A percentile compares a stretch with the other conserved stretches of the same genome.
Conservation (phyloP, 92 coral and sea anemone species). For the Hydrozoanthus gracilis region DNA sequence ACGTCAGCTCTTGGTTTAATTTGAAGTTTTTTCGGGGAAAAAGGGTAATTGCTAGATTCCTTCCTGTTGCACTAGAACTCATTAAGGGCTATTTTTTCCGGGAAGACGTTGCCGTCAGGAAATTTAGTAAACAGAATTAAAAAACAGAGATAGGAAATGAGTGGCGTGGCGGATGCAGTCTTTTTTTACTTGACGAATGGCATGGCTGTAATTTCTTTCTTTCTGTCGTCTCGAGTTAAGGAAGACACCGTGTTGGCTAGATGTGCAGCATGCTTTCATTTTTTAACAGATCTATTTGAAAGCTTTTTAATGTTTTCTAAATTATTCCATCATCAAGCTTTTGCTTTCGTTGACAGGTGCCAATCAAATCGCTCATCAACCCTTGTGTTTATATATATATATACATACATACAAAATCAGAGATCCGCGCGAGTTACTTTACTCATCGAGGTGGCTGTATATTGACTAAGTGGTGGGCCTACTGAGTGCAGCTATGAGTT, state of each 20-base stretch:
- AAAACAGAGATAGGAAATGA: not conserved
- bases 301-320: conserved; percentile 30
- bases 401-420: conserved; percentile 37
- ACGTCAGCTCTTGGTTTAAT: not conserved
- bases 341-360: conserved; percentile 34
- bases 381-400: conserved; percentile 26
- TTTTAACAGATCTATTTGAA: conserved; percentile 1
- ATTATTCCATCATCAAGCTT: conserved; percentile 15
- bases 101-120: conserved; percentile 27
- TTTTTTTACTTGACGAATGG: not conserved
- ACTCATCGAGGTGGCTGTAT: conserved; percentile 59
- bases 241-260: not conserved
- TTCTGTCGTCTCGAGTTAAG: not conserved
- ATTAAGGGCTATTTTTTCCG: not conserved
- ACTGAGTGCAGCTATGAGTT: conserved; percentile 65
- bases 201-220: not conserved
- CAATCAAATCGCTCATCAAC: conserved; percentile 46
- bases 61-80: conserved; percentile 25
- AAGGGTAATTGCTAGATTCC: not conserved
- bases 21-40: not conserved
- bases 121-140: not conserved
- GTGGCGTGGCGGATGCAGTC: not conserved
- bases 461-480: conserved; percentile 64
- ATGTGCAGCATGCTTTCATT: conserved; percentile 11
- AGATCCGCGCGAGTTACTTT: conserved; percentile 50